Evolutionary conservation across 1,140 invertebrate species (phyloP).

Genomic region (Grapholita molesta): DNA sequence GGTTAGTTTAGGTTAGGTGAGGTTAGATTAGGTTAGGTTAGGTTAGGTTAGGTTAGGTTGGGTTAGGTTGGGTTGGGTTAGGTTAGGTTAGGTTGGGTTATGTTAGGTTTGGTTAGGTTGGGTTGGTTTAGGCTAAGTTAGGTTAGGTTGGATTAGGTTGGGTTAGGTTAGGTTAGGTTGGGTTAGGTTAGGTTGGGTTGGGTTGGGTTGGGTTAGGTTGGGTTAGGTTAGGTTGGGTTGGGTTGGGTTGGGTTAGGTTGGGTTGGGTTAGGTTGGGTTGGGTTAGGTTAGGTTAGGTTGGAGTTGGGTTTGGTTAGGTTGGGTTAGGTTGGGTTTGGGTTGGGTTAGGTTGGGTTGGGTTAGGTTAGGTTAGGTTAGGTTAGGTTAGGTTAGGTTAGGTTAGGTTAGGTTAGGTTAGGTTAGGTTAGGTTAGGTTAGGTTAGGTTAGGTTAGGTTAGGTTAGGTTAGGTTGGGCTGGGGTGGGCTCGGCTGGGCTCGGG

Average conservation of each 20-base stretch:
- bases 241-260: too few relatives aligned
- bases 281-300: too few relatives aligned
- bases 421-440: too few relatives aligned
- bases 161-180: neutral
- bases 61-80: constrained; percentile 28
- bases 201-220: constrained; percentile 14
- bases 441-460: too few relatives aligned
- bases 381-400: neutral
- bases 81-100: constrained; percentile 1
- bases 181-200: constrained; percentile 13
- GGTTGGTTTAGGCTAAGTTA: neutral
- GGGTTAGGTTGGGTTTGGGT: too few relatives aligned
- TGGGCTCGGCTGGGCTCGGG: too few relatives aligned
- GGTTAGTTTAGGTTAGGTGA: constrained; percentile 33
- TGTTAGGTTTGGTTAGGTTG: neutral
- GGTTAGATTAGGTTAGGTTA: constrained; percentile 38
- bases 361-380: too few relatives aligned
- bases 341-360: too few relatives aligned
- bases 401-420: too few relatives aligned
- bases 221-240: constrained; percentile 15
- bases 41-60: constrained; percentile 17
- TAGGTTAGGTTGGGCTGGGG: too few relatives aligned
- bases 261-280: too few relatives aligned
- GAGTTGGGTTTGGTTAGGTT: too few relatives aligned
- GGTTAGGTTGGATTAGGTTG: neutral